A percentile compares a stretch with the other conserved stretches of the same genome.
Conservation (phyloP, 1,140 invertebrate species). For the Zaprionus ghesquierei region DNA sequence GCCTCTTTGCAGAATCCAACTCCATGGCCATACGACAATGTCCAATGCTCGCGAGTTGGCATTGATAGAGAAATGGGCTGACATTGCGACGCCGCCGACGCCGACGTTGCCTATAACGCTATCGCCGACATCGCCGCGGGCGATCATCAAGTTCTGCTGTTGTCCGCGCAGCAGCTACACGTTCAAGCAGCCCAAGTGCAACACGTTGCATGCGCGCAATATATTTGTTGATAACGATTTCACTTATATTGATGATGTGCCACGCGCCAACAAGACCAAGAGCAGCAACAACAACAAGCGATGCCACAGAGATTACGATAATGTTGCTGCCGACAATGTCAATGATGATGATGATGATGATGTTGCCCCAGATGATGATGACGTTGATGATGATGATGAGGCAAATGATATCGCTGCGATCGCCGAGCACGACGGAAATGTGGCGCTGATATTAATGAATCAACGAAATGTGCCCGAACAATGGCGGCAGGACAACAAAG, state of each 20-base stretch:
- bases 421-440: conserved; percentile 68
- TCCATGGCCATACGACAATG: conserved; percentile 81
- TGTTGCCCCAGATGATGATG: conserved; percentile 31
- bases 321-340: conserved; percentile 46
- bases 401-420: conserved; percentile 56
- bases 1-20: conserved; percentile 57
- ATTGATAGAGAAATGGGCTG: conserved; percentile 81
- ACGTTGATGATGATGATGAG: conserved; percentile 55
- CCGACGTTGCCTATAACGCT: conserved; percentile 63
- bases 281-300: conserved; percentile 36
- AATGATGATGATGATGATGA: conserved; percentile 42
- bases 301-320: conserved; percentile 59
- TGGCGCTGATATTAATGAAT: conserved; percentile 79
- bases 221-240: conserved; percentile 80
- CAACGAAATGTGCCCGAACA: conserved; percentile 74
- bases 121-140: conserved; percentile 75
- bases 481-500: conserved; percentile 81
- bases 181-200: conserved; percentile 69
- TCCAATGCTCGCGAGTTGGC: conserved; percentile 81
- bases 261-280: conserved; percentile 29
- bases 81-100: conserved; percentile 77
- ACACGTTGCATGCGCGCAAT: conserved; percentile 76
- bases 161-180: conserved; percentile 60
- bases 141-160: conserved; percentile 78
- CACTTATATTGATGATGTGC: conserved; percentile 79